phyloP scores from a whole-genome alignment of 2,113 vertebrate species.

The Hystrix cristata region DNA sequence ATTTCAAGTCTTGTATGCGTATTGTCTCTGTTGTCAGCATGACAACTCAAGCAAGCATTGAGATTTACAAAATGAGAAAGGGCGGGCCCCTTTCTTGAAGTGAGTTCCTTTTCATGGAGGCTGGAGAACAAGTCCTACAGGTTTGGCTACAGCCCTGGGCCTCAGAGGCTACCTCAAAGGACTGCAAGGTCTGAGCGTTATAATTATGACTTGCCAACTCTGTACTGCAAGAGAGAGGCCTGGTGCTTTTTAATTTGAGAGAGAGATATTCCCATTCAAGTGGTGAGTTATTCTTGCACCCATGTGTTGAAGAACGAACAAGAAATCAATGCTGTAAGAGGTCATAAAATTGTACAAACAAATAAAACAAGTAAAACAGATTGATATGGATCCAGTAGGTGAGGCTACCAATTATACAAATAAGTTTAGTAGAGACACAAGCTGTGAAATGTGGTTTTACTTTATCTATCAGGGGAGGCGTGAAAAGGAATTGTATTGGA shows the following conservation, averaged over 20 bases:
- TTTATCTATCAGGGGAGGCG: not conserved
- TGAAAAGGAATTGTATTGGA: not conserved
- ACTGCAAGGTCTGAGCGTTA: slow-evolving; percentile 73
- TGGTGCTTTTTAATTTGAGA: slow-evolving; percentile 58
- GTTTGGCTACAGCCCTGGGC: slow-evolving; percentile 73
- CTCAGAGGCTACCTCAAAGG: slow-evolving; percentile 72
- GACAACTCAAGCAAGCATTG: slow-evolving; percentile 58
- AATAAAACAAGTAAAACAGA: slow-evolving; percentile 48
- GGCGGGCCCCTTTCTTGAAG: slow-evolving; percentile 77
- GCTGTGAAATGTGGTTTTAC: not conserved
- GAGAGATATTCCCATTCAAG: not conserved
- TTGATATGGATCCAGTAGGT: not conserved
- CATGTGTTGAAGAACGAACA: not conserved
- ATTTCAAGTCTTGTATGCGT: not conserved
- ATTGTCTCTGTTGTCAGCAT: not conserved
- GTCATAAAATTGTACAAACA: slow-evolving; percentile 59
- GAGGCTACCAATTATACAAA: not conserved
- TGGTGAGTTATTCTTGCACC: not conserved
- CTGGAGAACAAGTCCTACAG: slow-evolving; percentile 83
- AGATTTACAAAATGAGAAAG: slow-evolving; percentile 75
- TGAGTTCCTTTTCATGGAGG: slow-evolving; percentile 73
- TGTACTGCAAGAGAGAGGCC: slow-evolving; percentile 60
- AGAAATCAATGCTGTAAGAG: not conserved
- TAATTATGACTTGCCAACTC: slow-evolving; percentile 81
- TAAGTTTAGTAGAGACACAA: not conserved